Conservation (phyloP, 2,797 vertebrate species). For the Perdix hodgsoniae region DNA sequence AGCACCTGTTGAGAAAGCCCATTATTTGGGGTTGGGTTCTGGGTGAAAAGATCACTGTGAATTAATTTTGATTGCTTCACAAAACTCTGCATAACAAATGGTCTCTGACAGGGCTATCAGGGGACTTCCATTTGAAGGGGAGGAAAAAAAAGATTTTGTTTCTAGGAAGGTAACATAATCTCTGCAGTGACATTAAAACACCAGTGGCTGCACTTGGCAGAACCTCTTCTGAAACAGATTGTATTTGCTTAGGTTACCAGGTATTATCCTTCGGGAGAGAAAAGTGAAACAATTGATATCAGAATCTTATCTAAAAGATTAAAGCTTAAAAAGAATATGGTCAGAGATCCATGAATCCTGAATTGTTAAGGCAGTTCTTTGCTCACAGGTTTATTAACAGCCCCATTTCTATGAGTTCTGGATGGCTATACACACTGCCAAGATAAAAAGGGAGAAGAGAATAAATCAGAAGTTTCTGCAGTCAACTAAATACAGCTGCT, state of each 20-base stretch:
- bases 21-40: constrained; percentile 77
- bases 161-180: constrained; percentile 92
- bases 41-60: constrained; percentile 80
- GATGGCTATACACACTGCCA: constrained; percentile 56
- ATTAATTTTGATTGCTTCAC: constrained; percentile 81
- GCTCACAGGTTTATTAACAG: constrained; percentile 70
- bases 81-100: constrained; percentile 81
- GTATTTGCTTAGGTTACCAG: constrained; percentile 89
- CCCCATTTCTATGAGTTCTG: background rate
- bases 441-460: background rate
- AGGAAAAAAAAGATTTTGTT: constrained; percentile 83
- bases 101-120: constrained; percentile 71
- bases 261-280: constrained; percentile 85
- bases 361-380: constrained; percentile 84
- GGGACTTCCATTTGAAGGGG: constrained; percentile 72
- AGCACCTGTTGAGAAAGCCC: constrained; percentile 81
- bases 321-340: constrained; percentile 78
- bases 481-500: constrained; percentile 22
- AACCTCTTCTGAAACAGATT: constrained; percentile 87
- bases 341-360: constrained; percentile 87
- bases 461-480: constrained; percentile 1
- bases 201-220: constrained; percentile 82
- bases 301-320: constrained; percentile 88
- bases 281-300: constrained; percentile 89
- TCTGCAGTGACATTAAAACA: constrained; percentile 91